Base-by-base conservation (phyloP, 2,888 invertebrate genomes). In the Eilema griseolum region DNA sequence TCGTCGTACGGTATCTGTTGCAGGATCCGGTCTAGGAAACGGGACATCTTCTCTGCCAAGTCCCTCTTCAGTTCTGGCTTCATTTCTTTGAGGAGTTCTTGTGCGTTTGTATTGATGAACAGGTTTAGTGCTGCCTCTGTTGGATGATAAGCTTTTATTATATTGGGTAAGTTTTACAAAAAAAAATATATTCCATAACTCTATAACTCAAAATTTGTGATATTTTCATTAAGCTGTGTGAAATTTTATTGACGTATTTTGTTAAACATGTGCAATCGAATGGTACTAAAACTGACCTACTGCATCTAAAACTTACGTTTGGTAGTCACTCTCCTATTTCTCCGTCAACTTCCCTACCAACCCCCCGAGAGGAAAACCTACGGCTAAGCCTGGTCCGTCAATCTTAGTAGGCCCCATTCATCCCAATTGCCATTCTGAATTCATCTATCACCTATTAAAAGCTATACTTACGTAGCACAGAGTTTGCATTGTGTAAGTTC, bases 91-190 rank as follows among this genome's bases (percentile, higher is more conserved):
- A 98, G 92, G 20, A 98, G 92, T 78, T 98, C 98, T 85, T 98
- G 98, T 0, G 98, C 97, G 89, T 98, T 98, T 1, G 97, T 97
- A 90, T 98, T 98, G 90, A 98, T 98, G 93, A 98, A 98, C 63
- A 98, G 94, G 92, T 98, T 98, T 75, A 98, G 90, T 20, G 98
- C 98, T 23, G 98, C 98, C 90, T 98, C 98, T 98, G 96, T 72
- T 26, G 31, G n/a, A 37, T 16, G 31, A 28, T 46, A 10, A 62
- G 4, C 26, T 12, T 3, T 10, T n/a, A 10, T 24, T 12, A n/a
- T 28, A 46, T 56, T 8, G 28, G 5, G 28, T 28, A 28, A 28
- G 28, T 28, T 28, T 3, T 28, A 28, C 28, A 28, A 28, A 28
- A 5, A 28, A 28, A 28, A 28, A 3, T n/a, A n/a, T n/a, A n/a